Evolutionary conservation across 2,113 vertebrate species (phyloP).

Genomic region (Istiophorus platypterus): DNA sequence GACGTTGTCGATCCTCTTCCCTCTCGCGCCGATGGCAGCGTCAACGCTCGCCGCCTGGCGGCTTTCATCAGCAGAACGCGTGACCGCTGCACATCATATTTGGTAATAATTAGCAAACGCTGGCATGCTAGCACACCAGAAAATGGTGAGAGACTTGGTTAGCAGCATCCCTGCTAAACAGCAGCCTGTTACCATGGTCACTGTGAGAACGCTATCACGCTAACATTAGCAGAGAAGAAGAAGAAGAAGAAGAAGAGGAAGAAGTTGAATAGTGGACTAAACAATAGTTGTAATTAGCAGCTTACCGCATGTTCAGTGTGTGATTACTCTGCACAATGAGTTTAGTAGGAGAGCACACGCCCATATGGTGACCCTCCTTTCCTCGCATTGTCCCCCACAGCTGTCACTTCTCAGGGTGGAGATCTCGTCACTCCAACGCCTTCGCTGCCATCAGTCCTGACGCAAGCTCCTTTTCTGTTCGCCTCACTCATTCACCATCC

Average conservation of each 20-base stretch:
- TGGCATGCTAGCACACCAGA: not conserved
- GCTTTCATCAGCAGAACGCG: too few relatives aligned
- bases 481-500: conserved; percentile 34
- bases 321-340: conserved; percentile 1
- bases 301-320: not conserved
- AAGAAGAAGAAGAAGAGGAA: not conserved
- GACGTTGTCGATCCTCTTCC: not conserved
- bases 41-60: too few relatives aligned
- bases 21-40: too few relatives aligned
- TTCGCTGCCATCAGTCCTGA: not conserved
- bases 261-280: too few relatives aligned
- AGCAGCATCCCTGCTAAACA: not conserved
- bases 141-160: not conserved
- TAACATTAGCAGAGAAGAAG: too few relatives aligned
- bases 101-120: not conserved
- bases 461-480: conserved; percentile 1
- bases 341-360: conserved; percentile 10
- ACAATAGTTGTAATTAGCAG: not conserved
- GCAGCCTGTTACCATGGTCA: not conserved
- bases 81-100: too few relatives aligned
- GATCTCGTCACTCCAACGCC: not conserved
- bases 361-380: conserved; percentile 31
- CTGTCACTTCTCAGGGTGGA: conserved; percentile 43
- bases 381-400: conserved; percentile 32
- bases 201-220: not conserved